Evolutionary conservation across 1,140 invertebrate genomes (phyloP).

Genomic region (Tribolium madens): DNA sequence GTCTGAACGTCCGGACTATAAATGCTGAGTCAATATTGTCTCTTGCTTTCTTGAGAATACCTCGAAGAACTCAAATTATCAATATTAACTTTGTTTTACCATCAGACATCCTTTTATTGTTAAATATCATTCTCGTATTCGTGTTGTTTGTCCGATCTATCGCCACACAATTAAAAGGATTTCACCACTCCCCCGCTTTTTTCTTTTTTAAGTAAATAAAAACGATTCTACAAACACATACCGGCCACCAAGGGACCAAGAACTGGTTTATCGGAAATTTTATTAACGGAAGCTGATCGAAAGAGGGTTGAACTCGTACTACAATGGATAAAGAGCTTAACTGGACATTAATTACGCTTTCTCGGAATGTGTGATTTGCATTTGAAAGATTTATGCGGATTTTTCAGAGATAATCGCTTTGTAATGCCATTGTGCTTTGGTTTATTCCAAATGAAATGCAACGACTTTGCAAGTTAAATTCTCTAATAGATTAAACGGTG

Average conservation of each 20-base stretch:
- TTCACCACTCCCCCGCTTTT: constrained; percentile 34
- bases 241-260: not conserved
- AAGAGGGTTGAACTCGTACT: not conserved
- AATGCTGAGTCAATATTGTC: constrained; percentile 65
- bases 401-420: not conserved
- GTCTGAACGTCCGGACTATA: constrained; percentile 65
- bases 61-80: constrained; percentile 62
- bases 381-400: not conserved
- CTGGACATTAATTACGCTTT: not conserved
- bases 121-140: constrained; percentile 41
- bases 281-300: not conserved
- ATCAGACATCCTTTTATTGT: constrained; percentile 56
- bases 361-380: not conserved
- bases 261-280: constrained; percentile 12
- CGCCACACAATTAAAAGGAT: constrained; percentile 36
- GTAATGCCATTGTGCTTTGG: not conserved
- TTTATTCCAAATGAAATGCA: not conserved
- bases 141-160: constrained; percentile 35
- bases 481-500: not conserved
- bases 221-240: not conserved
- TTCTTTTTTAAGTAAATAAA: not conserved
- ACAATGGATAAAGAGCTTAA: not conserved
- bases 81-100: constrained; percentile 65
- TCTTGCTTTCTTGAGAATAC: constrained; percentile 64
- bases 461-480: not conserved